Base-by-base conservation (phyloP, 2,797 vertebrate species). In the Acridotheres tristis region DNA sequence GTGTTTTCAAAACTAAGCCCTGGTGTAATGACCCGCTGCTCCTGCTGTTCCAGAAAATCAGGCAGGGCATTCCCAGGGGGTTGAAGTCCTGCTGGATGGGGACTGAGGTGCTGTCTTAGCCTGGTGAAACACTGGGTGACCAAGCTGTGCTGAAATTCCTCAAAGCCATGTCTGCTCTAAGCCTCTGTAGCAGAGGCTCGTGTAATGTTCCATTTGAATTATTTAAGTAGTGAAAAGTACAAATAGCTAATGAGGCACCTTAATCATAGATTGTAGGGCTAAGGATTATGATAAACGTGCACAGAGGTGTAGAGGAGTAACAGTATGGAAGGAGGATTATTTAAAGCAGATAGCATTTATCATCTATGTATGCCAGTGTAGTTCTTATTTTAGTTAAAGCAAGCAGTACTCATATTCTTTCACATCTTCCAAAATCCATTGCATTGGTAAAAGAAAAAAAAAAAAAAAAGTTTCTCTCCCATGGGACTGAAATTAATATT, bases 151-250 rank as follows among this genome's bases (percentile, higher is more conserved):
- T 74, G 71, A 43, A 83, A 77, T 23, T 15, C 72, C 58, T 85
- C 22, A 29, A 48, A 61, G 53, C 67, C 26, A 2, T 1, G 6
- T 22, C n/a, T 85, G 47, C 80, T 79, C 20, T 8, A 38, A 81
- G 34, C 30, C 21, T 63, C 62, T 50, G 7, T 14, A 16, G 36
- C 17, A 20, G 15, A 57, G 57, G 17, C 47, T 79, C 0, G 0
- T 73, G 29, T 23, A 42, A 77, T 8, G 29, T 27, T 93, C 22
- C 7, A 12, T 78, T 68, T 85, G 72, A 91, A 87, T 93, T 93
- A 91, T 93, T 96, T 65, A 96, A 79, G 27, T 27, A 57, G 27
- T 55, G 16, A 20, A 57, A 88, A 94, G 57, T 63, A 57, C 79
- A 94, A 66, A 61, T 16, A 86, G 67, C 34, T 91, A 91, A 68